Evolutionary conservation across 2,797 vertebrate genomes (phyloP).

Genomic region (Chelon labrosus): DNA sequence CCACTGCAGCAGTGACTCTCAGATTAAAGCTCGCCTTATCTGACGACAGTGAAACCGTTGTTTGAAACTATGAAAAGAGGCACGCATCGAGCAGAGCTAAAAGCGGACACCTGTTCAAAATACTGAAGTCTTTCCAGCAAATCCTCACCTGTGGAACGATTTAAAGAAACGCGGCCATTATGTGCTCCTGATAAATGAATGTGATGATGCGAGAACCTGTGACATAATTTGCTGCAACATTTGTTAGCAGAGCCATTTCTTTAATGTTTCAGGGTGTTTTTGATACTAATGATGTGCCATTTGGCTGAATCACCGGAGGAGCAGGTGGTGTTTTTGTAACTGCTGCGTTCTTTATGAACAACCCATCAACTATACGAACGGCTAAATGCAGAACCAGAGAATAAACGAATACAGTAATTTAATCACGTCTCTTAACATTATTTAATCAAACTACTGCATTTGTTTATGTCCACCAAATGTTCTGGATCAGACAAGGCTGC

Average conservation of each 20-base stretch:
- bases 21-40: conserved; percentile 25
- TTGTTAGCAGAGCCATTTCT: conserved; percentile 3
- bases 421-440: not conserved
- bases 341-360: conserved; percentile 23
- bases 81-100: not conserved
- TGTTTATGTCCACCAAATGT: not conserved
- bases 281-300: conserved; percentile 11
- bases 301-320: conserved; percentile 30
- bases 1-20: conserved; percentile 17
- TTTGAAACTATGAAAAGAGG: conserved; percentile 4
- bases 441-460: not conserved
- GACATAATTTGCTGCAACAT: conserved; percentile 7
- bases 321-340: conserved; percentile 48
- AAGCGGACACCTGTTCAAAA: not conserved
- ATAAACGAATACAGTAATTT: conserved; percentile 20
- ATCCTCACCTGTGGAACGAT: too few relatives aligned
- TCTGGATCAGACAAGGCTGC: not conserved
- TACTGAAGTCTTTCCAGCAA: not conserved
- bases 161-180: not conserved
- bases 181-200: not conserved
- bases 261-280: conserved; percentile 14
- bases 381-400: conserved; percentile 6
- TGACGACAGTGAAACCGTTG: conserved; percentile 29
- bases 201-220: not conserved
- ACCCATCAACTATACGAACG: conserved; percentile 4